Evolutionary conservation across 2,888 invertebrate species (phyloP).

Genomic region (Noctua janthe): DNA sequence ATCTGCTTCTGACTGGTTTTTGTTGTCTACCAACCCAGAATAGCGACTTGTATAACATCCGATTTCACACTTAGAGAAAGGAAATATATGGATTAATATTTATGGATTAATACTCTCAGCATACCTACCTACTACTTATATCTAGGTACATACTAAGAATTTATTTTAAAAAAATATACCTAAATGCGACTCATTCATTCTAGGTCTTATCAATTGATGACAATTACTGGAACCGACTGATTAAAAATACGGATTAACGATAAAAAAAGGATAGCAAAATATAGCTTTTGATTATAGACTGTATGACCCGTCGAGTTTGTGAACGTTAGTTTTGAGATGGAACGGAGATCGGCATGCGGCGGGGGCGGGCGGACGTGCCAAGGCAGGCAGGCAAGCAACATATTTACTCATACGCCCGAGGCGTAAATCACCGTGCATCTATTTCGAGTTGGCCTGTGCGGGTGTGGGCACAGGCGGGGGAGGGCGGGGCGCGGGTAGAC

Average conservation of each 20-base stretch:
- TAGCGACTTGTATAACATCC: slow-evolving; percentile 44
- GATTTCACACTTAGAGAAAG: slow-evolving; percentile 50
- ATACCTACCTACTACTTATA: not conserved
- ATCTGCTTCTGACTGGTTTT: slow-evolving; percentile 40
- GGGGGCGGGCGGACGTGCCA: slow-evolving; percentile 88
- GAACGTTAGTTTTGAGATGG: slow-evolving; percentile 72
- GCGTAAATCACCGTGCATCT: slow-evolving; percentile 90
- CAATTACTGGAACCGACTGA: slow-evolving; percentile 26
- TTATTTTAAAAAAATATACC: not conserved
- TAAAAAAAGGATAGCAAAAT: slow-evolving; percentile 34
- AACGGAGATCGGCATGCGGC: slow-evolving; percentile 80
- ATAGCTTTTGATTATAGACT: slow-evolving; percentile 28
- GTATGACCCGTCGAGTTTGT: slow-evolving; percentile 56
- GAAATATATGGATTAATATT: slow-evolving; percentile 20
- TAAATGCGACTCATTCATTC: slow-evolving; percentile 36
- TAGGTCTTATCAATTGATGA: slow-evolving; percentile 31
- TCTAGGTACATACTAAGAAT: slow-evolving; percentile 5
- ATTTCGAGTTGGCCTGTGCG: slow-evolving; percentile 87
- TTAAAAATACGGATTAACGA: slow-evolving; percentile 19
- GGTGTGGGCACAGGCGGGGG: slow-evolving; percentile 74
- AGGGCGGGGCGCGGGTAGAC: slow-evolving; percentile 85
- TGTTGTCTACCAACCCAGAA: slow-evolving; percentile 36
- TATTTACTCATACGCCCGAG: slow-evolving; percentile 89
- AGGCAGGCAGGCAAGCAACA: slow-evolving; percentile 88
- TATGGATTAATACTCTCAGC: slow-evolving; percentile 12